phyloP scores from a whole-genome alignment of 2,888 invertebrate genomes.

The Diaperis boleti region DNA sequence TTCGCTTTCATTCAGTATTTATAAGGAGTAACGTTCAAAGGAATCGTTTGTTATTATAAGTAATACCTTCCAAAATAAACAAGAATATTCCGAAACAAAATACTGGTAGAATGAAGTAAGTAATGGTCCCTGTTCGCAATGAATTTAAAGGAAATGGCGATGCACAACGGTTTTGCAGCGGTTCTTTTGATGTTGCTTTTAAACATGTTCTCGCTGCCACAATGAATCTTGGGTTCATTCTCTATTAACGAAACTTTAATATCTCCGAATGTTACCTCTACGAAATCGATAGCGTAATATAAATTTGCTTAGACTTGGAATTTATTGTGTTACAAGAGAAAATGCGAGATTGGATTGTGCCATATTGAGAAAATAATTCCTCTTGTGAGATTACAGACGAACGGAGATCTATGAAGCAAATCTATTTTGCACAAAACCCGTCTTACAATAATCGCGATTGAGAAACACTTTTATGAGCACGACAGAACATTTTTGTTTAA shows the following conservation, averaged over 20 bases:
- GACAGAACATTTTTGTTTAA: too few relatives aligned
- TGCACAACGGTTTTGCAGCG: slow-evolving; percentile 29
- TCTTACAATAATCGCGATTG: too few relatives aligned
- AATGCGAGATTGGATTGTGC: slow-evolving; percentile 30
- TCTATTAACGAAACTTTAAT: slow-evolving; percentile 23
- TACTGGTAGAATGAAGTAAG: slow-evolving; percentile 34
- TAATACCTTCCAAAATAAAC: slow-evolving; percentile 43
- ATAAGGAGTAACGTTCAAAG: slow-evolving; percentile 42
- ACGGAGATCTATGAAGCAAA: slow-evolving; percentile 18
- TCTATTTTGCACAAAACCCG: too few relatives aligned
- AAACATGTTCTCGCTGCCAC: slow-evolving; percentile 18
- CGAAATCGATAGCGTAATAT: slow-evolving; percentile 23
- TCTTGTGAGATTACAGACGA: slow-evolving; percentile 26
- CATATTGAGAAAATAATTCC: slow-evolving; percentile 35
- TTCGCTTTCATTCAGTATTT: slow-evolving; percentile 46
- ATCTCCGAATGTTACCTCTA: slow-evolving; percentile 15
- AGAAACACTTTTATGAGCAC: not conserved
- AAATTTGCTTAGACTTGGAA: slow-evolving; percentile 30
- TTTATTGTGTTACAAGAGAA: slow-evolving; percentile 23
- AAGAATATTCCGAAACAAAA: slow-evolving; percentile 37
- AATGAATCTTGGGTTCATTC: slow-evolving; percentile 19
- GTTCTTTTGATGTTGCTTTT: slow-evolving; percentile 37
- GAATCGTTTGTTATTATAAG: slow-evolving; percentile 43
- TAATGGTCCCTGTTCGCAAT: slow-evolving; percentile 34
- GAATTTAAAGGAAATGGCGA: slow-evolving; percentile 28